Conservation (phyloP, 2,113 vertebrate species). For the Mastomys natalensis region DNA sequence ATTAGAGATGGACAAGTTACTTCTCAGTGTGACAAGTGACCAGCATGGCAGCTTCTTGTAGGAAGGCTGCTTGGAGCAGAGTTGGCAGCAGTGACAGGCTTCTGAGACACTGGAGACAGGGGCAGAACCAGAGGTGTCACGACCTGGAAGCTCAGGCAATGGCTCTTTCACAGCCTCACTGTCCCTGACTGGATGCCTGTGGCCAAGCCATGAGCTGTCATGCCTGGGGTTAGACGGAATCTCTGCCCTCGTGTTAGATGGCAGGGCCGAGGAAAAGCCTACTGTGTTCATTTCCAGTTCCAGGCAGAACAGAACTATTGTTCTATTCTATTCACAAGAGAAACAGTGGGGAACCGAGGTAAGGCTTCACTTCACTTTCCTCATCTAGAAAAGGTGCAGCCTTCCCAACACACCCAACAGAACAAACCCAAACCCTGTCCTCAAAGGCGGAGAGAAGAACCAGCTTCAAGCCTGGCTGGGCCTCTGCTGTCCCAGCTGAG, state of each 20-base stretch:
- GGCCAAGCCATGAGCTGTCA: not conserved
- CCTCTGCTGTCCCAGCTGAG: not conserved
- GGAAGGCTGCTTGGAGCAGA: not conserved
- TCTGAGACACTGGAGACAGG: not conserved
- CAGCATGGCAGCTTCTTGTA: not conserved
- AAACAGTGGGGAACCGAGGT: not conserved
- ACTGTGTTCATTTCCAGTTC: not conserved
- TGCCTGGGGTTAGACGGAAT: not conserved
- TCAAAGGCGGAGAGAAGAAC: not conserved
- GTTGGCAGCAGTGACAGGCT: not conserved
- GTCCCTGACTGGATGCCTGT: too few relatives aligned
- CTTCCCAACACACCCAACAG: not conserved
- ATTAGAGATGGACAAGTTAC: not conserved
- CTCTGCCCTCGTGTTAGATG: accelerated
- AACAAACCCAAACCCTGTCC: not conserved
- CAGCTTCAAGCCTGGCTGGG: accelerated
- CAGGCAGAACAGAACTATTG: too few relatives aligned
- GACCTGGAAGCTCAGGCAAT: not conserved
- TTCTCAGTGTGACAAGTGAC: not conserved
- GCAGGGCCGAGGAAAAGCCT: not conserved
- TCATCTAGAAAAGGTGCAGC: not conserved
- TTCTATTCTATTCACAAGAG: not conserved
- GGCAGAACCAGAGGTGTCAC: not conserved
- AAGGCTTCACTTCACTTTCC: not conserved
- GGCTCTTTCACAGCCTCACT: not conserved